These are phyloP conservation scores for Rhea americana DNA, from an alignment of 2,113 vertebrate genomes.

Conservation along the genomic window DNA sequence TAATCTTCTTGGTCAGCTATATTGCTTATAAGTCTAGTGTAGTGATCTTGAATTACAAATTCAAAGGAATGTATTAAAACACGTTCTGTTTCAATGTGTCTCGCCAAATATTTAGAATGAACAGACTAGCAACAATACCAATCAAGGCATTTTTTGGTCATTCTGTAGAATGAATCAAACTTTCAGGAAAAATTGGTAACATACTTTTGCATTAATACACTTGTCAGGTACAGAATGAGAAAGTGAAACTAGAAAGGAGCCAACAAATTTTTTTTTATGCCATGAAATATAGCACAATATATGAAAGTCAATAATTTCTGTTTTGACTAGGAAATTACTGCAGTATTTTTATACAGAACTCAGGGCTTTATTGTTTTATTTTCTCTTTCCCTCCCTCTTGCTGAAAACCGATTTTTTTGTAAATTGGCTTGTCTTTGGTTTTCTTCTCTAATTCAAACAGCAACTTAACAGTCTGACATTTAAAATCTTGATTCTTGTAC, in stretches of 20 bases:
- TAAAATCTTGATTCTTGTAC: not conserved
- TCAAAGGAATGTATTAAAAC: not conserved
- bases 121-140: not conserved
- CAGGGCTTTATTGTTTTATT: not conserved
- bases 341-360: not conserved
- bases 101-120: not conserved
- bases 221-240: not conserved
- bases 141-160: not conserved
- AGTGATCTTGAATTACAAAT: not conserved
- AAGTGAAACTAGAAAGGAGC: not conserved
- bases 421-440: not conserved
- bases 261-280: not conserved
- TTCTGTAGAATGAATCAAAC: not conserved
- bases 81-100: not conserved
- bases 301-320: not conserved
- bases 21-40: not conserved
- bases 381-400: rapidly evolving
- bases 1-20: not conserved
- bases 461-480: not conserved
- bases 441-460: not conserved
- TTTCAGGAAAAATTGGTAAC: not conserved
- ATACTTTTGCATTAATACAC: not conserved
- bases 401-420: not conserved
- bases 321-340: not conserved
- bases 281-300: not conserved